Base-by-base conservation (phyloP, 2,888 invertebrate species). In the Brachyopa scutellaris region DNA sequence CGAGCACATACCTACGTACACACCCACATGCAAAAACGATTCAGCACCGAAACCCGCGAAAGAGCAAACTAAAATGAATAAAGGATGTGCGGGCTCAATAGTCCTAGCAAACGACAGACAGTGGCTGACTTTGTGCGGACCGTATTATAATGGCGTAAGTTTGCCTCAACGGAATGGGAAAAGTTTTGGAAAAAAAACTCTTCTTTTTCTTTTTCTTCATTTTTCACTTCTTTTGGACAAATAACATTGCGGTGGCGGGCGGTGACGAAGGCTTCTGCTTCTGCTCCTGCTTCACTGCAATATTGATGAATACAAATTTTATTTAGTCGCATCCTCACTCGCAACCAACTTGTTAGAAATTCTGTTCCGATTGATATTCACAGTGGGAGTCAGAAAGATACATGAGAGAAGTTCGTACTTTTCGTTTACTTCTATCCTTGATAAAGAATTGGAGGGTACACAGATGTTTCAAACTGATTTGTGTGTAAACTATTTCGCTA, bases 281-380 rank as follows among this genome's bases (percentile, higher is more conserved):
- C n/a, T n/a, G n/a, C n/a, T n/a, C n/a, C 42, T 74, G 57, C 51
- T 55, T 62, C 19, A 11, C 4, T 62, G 67, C 69, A 74, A 79
- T 79, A 79, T 79, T 79, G 79, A 79, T 67, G 79, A 80, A 80
- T 80, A 76, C 69, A 76, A 80, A 80, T 80, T 80, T 80, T 69
- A 80, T 80, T 80, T 76, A 80, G 76, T 80, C 69, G 45, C 62
- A 49, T 3, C 4, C 6, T 26, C 26, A 5, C 6, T 26, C 6
- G 26, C 3, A 6, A 26, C 3, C 26, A 26, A 5, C 26, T 76
- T 64, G 36, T 40, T 38, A 53, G 29, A 70, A 76, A 80, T 64
- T 64, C 57, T 26, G 76, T n/a, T n/a, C n/a, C n/a, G 64, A 80
- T 76, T 64, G 76, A 80, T 80, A 74, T 62, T 74, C 74, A 33